Evolutionary conservation across 2,797 vertebrate species (phyloP).

Genomic region (Picus viridis): DNA sequence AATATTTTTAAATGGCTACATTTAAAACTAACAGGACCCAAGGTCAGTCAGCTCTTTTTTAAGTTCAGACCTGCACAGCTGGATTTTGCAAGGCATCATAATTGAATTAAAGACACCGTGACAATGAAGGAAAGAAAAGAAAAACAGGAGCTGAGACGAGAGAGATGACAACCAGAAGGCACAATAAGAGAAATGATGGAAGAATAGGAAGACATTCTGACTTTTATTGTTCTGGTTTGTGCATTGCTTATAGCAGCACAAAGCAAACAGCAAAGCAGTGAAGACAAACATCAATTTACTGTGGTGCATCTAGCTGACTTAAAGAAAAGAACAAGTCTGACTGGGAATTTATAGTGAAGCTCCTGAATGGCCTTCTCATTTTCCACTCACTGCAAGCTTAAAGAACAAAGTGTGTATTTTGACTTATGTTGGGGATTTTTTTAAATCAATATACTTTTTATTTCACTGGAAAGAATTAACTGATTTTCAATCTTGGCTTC

Average conservation of each 20-base stretch:
- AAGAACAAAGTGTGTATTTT: constrained; percentile 20
- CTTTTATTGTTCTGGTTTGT: neutral
- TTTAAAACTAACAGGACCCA: neutral
- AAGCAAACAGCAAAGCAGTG: neutral
- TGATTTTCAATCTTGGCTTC: constrained; percentile 5
- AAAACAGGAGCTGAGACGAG: neutral
- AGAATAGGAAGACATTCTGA: neutral
- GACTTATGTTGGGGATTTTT: neutral
- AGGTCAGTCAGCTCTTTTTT: neutral
- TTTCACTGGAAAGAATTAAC: neutral
- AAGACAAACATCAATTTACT: neutral
- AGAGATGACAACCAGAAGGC: neutral
- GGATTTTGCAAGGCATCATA: neutral
- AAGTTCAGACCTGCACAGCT: neutral
- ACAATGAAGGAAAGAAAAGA: neutral
- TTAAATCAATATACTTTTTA: neutral
- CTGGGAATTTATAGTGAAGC: neutral
- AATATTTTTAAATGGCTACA: neutral
- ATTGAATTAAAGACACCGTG: neutral
- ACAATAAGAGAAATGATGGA: neutral
- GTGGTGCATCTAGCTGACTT: neutral
- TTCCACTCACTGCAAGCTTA: neutral
- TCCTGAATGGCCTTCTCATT: neutral
- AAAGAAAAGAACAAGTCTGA: neutral
- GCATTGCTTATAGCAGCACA: constrained; percentile 1